Conservation (phyloP, 2,797 vertebrate species). For the Melanogrammus aeglefinus region DNA sequence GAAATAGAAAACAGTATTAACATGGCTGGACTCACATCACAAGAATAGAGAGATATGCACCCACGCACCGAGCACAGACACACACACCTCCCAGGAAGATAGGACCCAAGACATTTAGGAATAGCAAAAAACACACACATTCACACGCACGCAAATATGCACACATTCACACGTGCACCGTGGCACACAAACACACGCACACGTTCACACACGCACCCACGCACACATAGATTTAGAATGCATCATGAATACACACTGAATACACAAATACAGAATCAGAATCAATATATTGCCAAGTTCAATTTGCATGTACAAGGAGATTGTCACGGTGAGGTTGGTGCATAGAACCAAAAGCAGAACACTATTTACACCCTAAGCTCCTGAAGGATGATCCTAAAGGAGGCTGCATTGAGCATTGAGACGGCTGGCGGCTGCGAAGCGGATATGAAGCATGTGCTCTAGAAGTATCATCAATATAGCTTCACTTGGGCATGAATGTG, state of each 20-base stretch:
- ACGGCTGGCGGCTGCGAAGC: too few relatives aligned
- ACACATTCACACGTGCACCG: neutral
- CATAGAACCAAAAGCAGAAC: too few relatives aligned
- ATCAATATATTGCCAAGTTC: too few relatives aligned
- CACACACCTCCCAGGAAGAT: slow-evolving; percentile 6
- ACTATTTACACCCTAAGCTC: too few relatives aligned
- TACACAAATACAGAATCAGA: neutral
- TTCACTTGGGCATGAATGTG: too few relatives aligned
- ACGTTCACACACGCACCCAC: neutral
- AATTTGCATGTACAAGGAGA: too few relatives aligned
- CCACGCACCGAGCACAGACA: neutral
- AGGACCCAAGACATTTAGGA: slow-evolving; percentile 50
- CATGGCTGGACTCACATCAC: slow-evolving; percentile 4
- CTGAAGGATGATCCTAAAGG: too few relatives aligned
- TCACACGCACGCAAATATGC: neutral
- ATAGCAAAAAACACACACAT: slow-evolving; percentile 40
- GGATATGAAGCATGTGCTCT: too few relatives aligned
- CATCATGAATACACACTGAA: neutral
- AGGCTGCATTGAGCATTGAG: too few relatives aligned
- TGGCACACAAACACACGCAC: neutral
- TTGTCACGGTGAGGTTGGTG: too few relatives aligned
- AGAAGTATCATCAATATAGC: too few relatives aligned
- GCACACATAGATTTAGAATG: neutral
- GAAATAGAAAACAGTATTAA: slow-evolving; percentile 2
- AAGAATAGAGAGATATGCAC: neutral